A percentile compares a stretch with the other conserved stretches of the same genome.
phyloP scores from a whole-genome alignment of 2,888 invertebrate genomes.

The Charanyca ferruginea region DNA sequence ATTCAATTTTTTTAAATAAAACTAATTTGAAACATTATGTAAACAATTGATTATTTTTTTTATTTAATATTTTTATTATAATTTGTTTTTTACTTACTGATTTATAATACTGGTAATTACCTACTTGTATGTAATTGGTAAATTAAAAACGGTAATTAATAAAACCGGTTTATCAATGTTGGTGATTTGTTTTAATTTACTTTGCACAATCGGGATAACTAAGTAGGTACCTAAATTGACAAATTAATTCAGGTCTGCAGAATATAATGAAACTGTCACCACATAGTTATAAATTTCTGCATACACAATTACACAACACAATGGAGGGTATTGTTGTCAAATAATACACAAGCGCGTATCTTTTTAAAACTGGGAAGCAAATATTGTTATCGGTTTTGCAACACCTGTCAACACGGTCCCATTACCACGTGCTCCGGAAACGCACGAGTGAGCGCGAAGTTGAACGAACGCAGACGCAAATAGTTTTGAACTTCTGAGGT shows the following conservation, averaged over 20 bases:
- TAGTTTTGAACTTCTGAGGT: slow-evolving; percentile 82
- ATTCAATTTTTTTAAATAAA: neutral
- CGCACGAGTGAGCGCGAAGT: slow-evolving; percentile 75
- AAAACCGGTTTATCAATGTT: neutral
- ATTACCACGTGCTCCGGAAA: slow-evolving; percentile 84
- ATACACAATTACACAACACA: slow-evolving; percentile 1
- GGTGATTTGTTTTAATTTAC: neutral
- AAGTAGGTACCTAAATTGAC: neutral
- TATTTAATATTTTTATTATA: neutral
- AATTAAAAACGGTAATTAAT: slow-evolving; percentile 1
- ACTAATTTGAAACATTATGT: neutral
- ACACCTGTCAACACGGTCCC: slow-evolving; percentile 76
- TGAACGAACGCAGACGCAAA: slow-evolving; percentile 82
- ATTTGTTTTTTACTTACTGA: neutral
- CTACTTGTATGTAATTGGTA: neutral
- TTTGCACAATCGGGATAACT: neutral
- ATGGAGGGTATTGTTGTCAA: slow-evolving; percentile 33
- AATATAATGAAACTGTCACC: neutral
- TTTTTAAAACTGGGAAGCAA: slow-evolving; percentile 46
- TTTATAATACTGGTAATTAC: neutral
- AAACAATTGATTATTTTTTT: no score
- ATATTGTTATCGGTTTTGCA: slow-evolving; percentile 65
- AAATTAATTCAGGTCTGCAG: neutral
- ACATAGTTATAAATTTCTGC: neutral
- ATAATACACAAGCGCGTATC: slow-evolving; percentile 19